Percentiles rank a stretch among this genome's conserved stretches.
phyloP scores from a whole-genome alignment of 2,113 vertebrate species.

The Nesospiza acunhae region DNA sequence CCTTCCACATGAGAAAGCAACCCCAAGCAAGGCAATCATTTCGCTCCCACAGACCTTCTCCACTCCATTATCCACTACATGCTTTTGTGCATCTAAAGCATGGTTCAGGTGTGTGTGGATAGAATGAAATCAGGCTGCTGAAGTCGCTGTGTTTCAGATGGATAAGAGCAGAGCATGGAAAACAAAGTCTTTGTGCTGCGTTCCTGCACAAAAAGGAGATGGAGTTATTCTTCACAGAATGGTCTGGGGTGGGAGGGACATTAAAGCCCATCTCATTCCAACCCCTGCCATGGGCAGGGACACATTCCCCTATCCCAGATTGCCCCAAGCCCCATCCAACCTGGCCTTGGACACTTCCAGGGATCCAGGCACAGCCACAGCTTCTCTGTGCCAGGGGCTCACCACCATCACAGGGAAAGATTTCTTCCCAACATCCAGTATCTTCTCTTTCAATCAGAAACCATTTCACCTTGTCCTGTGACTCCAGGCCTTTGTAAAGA shows the following conservation, averaged over 20 bases:
- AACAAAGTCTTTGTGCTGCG: background rate
- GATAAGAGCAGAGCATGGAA: background rate
- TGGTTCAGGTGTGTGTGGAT: background rate
- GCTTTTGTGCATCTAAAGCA: background rate
- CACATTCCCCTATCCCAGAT: fast-evolving
- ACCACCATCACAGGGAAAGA: fast-evolving
- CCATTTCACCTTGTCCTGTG: background rate
- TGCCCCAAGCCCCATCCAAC: fast-evolving
- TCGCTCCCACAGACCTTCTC: background rate
- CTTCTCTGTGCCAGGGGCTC: background rate
- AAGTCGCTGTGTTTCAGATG: background rate
- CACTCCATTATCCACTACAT: background rate
- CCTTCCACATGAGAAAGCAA: background rate
- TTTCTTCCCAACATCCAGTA: background rate
- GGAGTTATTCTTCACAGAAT: background rate
- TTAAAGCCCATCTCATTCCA: background rate
- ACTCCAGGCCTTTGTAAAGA: background rate
- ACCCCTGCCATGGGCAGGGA: background rate
- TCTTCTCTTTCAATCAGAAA: background rate
- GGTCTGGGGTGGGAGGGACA: background rate
- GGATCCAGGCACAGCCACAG: background rate
- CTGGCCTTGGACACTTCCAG: background rate
- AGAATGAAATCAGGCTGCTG: background rate
- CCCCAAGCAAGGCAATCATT: background rate
- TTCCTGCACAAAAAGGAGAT: background rate